phyloP scores from a whole-genome alignment of 1,140 invertebrate genomes.

The Psix sp. region DNA sequence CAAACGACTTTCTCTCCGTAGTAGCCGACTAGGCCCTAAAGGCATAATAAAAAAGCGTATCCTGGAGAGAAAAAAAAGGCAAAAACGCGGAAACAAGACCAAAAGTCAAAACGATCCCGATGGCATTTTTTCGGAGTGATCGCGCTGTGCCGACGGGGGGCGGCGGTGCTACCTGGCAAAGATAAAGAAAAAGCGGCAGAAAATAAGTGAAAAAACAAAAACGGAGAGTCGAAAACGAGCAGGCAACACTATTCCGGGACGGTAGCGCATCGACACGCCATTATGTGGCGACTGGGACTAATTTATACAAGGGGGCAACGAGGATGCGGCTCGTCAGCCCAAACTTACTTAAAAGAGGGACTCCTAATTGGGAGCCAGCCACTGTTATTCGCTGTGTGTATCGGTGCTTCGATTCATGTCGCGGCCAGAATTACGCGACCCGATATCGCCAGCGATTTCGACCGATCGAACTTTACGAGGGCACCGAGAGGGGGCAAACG shows the following conservation, averaged over 20 bases:
- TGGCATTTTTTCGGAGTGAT: no score
- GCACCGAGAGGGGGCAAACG: not conserved
- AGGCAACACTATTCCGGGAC: slow-evolving; percentile 66
- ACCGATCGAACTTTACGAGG: slow-evolving; percentile 18
- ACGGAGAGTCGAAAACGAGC: slow-evolving; percentile 31
- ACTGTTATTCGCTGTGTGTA: slow-evolving; percentile 72
- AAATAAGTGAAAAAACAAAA: slow-evolving; percentile 23
- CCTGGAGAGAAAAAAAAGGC: no score
- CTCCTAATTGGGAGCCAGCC: slow-evolving; percentile 75
- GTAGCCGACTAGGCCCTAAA: no score
- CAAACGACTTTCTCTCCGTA: no score
- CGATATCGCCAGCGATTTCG: slow-evolving; percentile 47
- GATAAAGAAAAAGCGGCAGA: slow-evolving; percentile 29
- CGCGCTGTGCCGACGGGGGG: slow-evolving; percentile 18
- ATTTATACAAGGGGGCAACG: slow-evolving; percentile 76
- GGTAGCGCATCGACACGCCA: slow-evolving; percentile 77
- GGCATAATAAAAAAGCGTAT: no score
- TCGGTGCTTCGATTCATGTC: slow-evolving; percentile 72
- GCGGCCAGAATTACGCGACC: slow-evolving; percentile 51
- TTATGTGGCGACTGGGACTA: slow-evolving; percentile 77
- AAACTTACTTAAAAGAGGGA: slow-evolving; percentile 69
- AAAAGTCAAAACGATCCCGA: no score
- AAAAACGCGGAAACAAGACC: no score
- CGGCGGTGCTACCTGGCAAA: slow-evolving; percentile 7
- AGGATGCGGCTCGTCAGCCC: slow-evolving; percentile 70